A percentile compares a stretch with the other conserved stretches of the same genome.
phyloP scores from a whole-genome alignment of 2,888 invertebrate genomes.

The Nemurella pictetii region DNA sequence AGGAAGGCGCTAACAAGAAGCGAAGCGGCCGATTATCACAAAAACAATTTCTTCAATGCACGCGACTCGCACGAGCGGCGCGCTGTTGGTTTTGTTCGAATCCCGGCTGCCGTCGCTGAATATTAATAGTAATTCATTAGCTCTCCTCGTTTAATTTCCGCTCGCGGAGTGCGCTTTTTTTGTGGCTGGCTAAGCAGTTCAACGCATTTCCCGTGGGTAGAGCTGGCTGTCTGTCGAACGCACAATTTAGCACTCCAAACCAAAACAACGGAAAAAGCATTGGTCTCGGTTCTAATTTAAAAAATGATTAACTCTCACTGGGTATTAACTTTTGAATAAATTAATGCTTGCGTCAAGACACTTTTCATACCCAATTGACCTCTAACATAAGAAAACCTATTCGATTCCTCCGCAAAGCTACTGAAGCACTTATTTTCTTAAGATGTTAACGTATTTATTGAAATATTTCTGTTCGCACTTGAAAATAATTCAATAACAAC shows the following conservation, averaged over 20 bases:
- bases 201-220: not conserved
- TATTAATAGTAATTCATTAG: not conserved
- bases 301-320: no score
- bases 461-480: not conserved
- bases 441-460: not conserved
- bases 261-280: no score
- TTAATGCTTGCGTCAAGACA: no score
- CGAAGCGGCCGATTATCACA: not conserved
- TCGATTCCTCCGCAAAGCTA: no score
- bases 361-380: no score
- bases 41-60: not conserved
- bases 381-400: no score
- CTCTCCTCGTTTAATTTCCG: not conserved
- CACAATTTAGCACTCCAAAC: not conserved
- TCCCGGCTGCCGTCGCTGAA: not conserved
- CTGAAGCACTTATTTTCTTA: no score
- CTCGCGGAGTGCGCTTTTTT: not conserved
- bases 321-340: no score
- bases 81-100: not conserved
- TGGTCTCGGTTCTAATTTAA: no score
- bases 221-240: not conserved
- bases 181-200: not conserved
- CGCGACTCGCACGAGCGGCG: not conserved
- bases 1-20: not conserved
- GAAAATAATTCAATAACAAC: not conserved